Evolutionary conservation across 2,888 invertebrate species (phyloP).

Genomic region (Plagiodera versicolora): DNA sequence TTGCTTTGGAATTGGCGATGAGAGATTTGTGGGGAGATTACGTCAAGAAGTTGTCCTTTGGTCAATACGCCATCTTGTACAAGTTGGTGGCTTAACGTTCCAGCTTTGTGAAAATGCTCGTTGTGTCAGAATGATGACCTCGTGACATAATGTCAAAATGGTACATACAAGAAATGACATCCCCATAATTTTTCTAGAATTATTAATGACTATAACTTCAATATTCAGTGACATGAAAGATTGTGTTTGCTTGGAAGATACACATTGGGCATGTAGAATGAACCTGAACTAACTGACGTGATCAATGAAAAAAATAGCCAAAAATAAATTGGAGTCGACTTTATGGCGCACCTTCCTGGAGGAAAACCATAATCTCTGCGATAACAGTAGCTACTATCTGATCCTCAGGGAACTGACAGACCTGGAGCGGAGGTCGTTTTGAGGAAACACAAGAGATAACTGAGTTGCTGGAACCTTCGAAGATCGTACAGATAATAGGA

Average conservation of each 20-base stretch:
- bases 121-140: no score
- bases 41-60: background rate
- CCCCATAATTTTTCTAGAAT: no score
- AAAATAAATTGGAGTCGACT: constrained; percentile 51
- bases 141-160: no score
- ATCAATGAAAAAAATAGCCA: constrained; percentile 27
- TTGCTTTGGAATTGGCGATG: constrained; percentile 19
- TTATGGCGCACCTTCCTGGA: constrained; percentile 54
- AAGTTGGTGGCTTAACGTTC: background rate
- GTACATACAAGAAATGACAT: no score
- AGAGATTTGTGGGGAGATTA: constrained; percentile 20
- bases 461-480: constrained; percentile 47
- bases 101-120: no score
- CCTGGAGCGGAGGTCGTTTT: constrained; percentile 49
- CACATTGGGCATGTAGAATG: no score
- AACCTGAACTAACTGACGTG: no score
- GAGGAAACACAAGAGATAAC: constrained; percentile 50
- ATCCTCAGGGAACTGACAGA: constrained; percentile 47
- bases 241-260: no score
- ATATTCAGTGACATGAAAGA: no score
- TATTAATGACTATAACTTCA: no score
- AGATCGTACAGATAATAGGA: constrained; percentile 52
- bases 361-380: constrained; percentile 53
- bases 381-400: constrained; percentile 54
- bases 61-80: background rate